phyloP scores from a whole-genome alignment of 2,888 invertebrate genomes.

The Dryadula phaetusa region DNA sequence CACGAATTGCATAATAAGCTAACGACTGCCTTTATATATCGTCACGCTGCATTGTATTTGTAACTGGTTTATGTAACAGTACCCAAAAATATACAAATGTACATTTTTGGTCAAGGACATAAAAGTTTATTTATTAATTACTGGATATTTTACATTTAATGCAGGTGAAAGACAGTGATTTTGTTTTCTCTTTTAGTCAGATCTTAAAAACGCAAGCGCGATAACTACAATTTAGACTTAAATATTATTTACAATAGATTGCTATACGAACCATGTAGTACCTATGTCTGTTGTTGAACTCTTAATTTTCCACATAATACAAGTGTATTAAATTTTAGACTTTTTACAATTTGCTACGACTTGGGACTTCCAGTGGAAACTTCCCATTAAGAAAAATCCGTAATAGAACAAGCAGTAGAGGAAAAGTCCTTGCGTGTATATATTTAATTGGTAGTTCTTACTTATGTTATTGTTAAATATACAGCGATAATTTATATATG shows the following conservation, averaged over 20 bases:
- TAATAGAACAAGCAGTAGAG: too few relatives aligned
- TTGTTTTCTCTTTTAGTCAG: not conserved
- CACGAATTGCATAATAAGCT: constrained; percentile 51
- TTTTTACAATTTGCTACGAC: not conserved
- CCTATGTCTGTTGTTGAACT: too few relatives aligned
- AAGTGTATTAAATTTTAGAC: too few relatives aligned
- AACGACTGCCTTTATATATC: constrained; percentile 49
- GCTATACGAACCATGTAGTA: too few relatives aligned
- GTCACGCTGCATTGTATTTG: constrained; percentile 46
- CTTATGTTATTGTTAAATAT: too few relatives aligned
- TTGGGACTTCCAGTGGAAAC: too few relatives aligned
- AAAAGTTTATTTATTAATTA: not conserved
- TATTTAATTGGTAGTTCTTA: too few relatives aligned
- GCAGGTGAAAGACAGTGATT: not conserved
- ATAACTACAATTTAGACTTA: not conserved
- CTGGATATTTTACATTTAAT: not conserved
- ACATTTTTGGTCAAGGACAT: constrained; percentile 31
- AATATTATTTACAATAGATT: too few relatives aligned
- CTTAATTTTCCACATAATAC: too few relatives aligned
- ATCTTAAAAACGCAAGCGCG: not conserved
- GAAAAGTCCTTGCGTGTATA: too few relatives aligned
- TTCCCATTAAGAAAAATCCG: too few relatives aligned
- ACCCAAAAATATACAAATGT: constrained; percentile 51
- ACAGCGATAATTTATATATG: too few relatives aligned
- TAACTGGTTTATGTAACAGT: constrained; percentile 56